Base-by-base conservation (phyloP, 2,888 invertebrate species). In the Agriopis marginaria region DNA sequence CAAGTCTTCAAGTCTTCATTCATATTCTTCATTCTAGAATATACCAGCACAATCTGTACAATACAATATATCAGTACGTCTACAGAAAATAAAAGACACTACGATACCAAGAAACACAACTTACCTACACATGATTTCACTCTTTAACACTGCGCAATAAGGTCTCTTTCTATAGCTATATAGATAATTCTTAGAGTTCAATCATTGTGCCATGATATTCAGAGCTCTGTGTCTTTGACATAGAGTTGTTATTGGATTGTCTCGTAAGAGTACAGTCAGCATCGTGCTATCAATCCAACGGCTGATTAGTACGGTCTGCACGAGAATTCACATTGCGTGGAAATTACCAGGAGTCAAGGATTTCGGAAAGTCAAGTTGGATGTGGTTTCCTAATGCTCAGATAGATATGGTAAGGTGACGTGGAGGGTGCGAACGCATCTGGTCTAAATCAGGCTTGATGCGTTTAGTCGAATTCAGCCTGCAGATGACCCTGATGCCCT, bases 231-330 rank as follows among this genome's bases (percentile, higher is more conserved):
- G 0, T 39, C 0, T 10, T 40, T 3, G 55, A 12, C 0, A 62
- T 65, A 71, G 32, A 61, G 71, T 62, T 58, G 63, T 40, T 53
- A 54, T 61, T 64, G 32, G 56, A 8, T 49, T 56, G 44, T 23
- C 49, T 64, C 66, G 58, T 54, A 50, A 70, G 66, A 42, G 65
- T 65, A 69, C 61, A 69, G 69, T 71, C 68, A 62, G 70, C 64
- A 59, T 62, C 47, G 14, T 32, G 59, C 69, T 62, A 75, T 74
- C 70, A 77, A 75, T 76, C 66, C 71, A 71, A 70, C 74, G 66
- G 70, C 81, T 79, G 82, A 83, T 82, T 82, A 82, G 78, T 76
- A 71, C 68, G 66, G 76, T 68, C 74, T 65, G 73, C 73, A 75
- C 70, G 64, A 72, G 71, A 75, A 80, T 79, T 78, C 75, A 77